These are phyloP conservation scores for Azemiops feae DNA, from an alignment of 2,113 vertebrate genomes.

Conservation along the genomic window DNA sequence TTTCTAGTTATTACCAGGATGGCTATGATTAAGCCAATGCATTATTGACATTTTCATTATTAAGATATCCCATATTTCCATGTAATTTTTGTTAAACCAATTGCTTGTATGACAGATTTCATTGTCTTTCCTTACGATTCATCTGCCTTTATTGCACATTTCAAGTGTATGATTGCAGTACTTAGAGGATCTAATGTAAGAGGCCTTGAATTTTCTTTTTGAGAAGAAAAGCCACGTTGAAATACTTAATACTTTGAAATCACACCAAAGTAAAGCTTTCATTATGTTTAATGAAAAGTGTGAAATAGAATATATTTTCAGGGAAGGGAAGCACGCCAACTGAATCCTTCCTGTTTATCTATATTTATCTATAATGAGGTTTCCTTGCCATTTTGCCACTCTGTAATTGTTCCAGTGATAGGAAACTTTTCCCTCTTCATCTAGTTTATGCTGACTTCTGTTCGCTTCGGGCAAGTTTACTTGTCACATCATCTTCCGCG, in stretches of 20 bases:
- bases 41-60: background rate
- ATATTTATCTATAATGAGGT: background rate
- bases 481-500: constrained; percentile 21
- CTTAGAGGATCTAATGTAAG: background rate
- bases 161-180: background rate
- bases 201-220: background rate
- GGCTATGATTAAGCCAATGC: background rate
- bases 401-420: constrained; percentile 20
- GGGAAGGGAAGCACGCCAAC: background rate
- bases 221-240: background rate
- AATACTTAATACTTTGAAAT: constrained; percentile 4
- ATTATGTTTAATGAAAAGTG: background rate
- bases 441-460: background rate
- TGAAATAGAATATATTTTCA: background rate
- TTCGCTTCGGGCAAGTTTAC: background rate
- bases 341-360: background rate
- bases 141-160: background rate
- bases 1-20: background rate
- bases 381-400: background rate
- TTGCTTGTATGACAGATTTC: background rate
- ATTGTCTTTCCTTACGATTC: background rate
- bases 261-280: background rate
- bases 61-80: background rate
- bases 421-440: background rate
- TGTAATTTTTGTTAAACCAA: background rate